Evolutionary conservation across 2,797 vertebrate species (phyloP).

Genomic region (Syndactyla subalaris): DNA sequence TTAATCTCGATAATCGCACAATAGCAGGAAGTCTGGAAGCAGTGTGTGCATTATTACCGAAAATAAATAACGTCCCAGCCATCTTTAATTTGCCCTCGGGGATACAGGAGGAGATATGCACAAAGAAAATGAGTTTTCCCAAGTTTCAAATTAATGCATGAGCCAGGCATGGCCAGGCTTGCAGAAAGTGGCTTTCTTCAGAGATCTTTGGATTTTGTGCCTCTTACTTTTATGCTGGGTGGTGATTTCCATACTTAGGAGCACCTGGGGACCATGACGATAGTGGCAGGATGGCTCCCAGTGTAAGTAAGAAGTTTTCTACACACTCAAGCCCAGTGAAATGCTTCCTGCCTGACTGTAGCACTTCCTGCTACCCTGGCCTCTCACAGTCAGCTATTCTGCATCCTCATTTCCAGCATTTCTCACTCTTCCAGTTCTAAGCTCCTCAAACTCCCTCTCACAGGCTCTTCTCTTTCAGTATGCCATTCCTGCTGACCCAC

Average conservation of each 20-base stretch:
- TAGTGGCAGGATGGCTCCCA: not conserved
- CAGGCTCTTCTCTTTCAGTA: not conserved
- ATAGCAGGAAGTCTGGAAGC: conserved; percentile 60
- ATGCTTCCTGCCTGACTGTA: not conserved
- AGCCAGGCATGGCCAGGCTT: not conserved
- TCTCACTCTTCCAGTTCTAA: not conserved
- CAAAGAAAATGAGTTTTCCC: not conserved
- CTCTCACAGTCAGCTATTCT: not conserved
- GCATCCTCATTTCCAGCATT: not conserved
- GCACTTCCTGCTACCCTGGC: not conserved
- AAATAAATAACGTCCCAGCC: conserved; percentile 54
- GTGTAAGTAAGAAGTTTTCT: not conserved
- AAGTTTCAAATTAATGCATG: conserved; percentile 13
- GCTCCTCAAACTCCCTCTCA: not conserved
- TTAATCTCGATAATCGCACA: conserved; percentile 58
- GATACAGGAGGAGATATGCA: conserved; percentile 32
- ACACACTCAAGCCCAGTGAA: not conserved
- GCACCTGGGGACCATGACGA: not conserved
- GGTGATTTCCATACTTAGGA: not conserved
- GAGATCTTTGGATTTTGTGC: not conserved
- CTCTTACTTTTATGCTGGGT: not conserved
- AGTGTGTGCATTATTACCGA: conserved; percentile 14
- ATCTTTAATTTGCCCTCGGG: conserved; percentile 43
- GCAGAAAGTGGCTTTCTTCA: not conserved
- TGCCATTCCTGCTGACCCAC: not conserved